Evolutionary conservation across 2,113 vertebrate genomes (phyloP), one percentile per base, ranked within the genome.

Genomic region (Dasyornis broadbenti): DNA sequence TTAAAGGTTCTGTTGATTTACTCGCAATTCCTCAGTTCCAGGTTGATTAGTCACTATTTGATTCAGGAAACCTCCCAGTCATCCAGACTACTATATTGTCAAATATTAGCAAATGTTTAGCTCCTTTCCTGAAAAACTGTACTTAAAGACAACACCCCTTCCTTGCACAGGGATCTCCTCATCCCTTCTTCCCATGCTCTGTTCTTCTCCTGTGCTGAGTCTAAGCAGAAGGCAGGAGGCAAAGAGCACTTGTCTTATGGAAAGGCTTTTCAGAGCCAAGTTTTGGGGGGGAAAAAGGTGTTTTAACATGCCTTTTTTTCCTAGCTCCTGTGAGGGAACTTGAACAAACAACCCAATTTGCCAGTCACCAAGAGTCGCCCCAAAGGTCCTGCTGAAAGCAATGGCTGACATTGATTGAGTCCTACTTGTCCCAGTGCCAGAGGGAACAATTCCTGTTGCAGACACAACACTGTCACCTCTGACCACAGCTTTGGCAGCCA

Each of bases 1-100:
- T 90, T 95, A 90, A 92, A 96, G 79, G 39, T 52, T 64, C 79
- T 47, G 42, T 35, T 90, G 79, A 86, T 83, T 88, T 83, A 84
- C 56, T 83, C 6, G 13, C 47, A 35, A 39, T 87, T 87, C 71
- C 47, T 82, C 84, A 59, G 64, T 69, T 94, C 59, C 87, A 91
- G 42, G 33, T 16, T 77, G 82, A 90, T 88, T 92, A 87, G 73
- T 82, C 76, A 81, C 89, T 88, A 28, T 59, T 39, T 73, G 79
- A 90, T 64, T 76, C 14, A 11, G 79, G 90, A 92, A 80, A 70
- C 35, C 42, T 92, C 87, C 50, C 79, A 73, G 63, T 45, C 71
- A 59, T 37, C 42, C 49, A 63, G 60, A n/a, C 52, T 49, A n/a
- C 59, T 65, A 65, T 79, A 87, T 42, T 85, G 42, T 37, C 84